These are phyloP conservation scores for Leptobrachium leishanense DNA, from an alignment of 2,113 vertebrate genomes.

Conservation along the genomic window DNA sequence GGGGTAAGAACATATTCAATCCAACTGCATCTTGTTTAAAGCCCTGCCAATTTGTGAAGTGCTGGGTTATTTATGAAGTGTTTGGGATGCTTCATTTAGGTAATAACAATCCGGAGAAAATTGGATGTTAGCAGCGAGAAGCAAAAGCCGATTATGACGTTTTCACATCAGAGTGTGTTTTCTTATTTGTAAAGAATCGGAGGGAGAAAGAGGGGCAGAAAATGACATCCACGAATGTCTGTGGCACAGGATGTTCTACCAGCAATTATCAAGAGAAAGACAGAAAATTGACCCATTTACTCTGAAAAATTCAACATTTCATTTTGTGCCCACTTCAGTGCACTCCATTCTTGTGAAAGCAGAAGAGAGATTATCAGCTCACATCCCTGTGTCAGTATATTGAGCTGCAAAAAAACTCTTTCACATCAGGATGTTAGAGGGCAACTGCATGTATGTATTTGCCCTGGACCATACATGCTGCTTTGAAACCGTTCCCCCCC, in stretches of 20 bases:
- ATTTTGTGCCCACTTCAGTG: slow-evolving; percentile 66
- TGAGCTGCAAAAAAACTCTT: no score
- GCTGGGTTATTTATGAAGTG: slow-evolving; percentile 56
- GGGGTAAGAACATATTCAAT: slow-evolving; percentile 54
- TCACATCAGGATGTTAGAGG: no score
- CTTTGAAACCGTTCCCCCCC: no score
- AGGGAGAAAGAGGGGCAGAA: slow-evolving; percentile 18
- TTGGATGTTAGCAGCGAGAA: slow-evolving; percentile 62
- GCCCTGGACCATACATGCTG: no score
- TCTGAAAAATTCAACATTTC: slow-evolving; percentile 59
- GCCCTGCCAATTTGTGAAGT: slow-evolving; percentile 53
- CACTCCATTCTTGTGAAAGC: slow-evolving; percentile 60
- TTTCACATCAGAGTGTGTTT: slow-evolving; percentile 60
- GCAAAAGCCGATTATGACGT: slow-evolving; percentile 62
- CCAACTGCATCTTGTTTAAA: slow-evolving; percentile 54
- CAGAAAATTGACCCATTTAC: slow-evolving; percentile 63
- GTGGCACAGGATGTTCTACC: slow-evolving; percentile 47
- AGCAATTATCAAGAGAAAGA: slow-evolving; percentile 63
- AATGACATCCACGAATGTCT: slow-evolving; percentile 48
- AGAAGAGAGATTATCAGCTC: slow-evolving; percentile 57
- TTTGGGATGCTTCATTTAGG: slow-evolving; percentile 58
- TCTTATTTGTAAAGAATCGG: slow-evolving; percentile 56
- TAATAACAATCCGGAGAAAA: slow-evolving; percentile 62
- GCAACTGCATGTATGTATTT: no score
- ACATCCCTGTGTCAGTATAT: slow-evolving; percentile 33